These are phyloP conservation scores for Lepilemur ruficaudatus DNA, from an alignment of 2,797 vertebrate genomes.

Conservation along the genomic window DNA sequence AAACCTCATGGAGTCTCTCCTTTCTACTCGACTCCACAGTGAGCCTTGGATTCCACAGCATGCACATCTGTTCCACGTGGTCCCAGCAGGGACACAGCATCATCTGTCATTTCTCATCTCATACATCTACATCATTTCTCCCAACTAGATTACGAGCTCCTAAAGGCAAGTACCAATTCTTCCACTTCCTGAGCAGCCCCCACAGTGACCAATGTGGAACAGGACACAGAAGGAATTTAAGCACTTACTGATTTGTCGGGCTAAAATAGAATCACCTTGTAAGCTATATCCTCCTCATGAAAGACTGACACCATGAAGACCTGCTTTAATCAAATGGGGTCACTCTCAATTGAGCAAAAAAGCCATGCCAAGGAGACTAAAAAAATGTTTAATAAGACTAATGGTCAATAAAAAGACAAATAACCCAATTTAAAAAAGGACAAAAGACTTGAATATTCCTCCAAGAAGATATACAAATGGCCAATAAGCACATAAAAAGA, in stretches of 20 bases:
- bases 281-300: background rate
- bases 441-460: background rate
- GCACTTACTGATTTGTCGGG: background rate
- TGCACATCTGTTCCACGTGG: background rate
- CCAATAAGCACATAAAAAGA: conserved; percentile 41
- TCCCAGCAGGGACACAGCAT: background rate
- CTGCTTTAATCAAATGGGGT: background rate
- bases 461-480: background rate
- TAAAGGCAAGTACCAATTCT: background rate
- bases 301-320: background rate
- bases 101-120: background rate
- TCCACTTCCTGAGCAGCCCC: background rate
- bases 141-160: background rate
- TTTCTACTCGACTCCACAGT: background rate
- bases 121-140: background rate
- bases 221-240: conserved; percentile 26
- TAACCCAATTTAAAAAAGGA: background rate
- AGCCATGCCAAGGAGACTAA: background rate
- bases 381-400: background rate
- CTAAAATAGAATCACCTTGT: background rate
- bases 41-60: background rate
- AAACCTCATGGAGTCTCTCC: background rate
- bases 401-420: conserved; percentile 31
- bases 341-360: conserved; percentile 17
- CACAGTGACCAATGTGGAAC: background rate